Conservation (phyloP, 2,113 vertebrate species). For the Chinchilla lanigera region DNA sequence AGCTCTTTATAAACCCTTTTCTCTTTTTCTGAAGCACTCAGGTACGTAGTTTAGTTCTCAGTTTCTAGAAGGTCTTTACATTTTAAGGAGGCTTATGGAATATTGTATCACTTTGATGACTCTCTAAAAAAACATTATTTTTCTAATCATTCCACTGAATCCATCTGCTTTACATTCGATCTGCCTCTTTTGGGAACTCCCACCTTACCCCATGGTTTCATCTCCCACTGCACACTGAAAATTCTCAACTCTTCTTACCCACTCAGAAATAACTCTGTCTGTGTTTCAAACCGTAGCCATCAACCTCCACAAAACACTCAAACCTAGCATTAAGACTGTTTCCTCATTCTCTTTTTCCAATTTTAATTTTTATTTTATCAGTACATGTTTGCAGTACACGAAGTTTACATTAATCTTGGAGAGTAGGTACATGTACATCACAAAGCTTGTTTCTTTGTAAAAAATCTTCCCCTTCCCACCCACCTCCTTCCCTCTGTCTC, state of each 20-base stretch:
- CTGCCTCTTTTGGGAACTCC: not conserved
- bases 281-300: not conserved
- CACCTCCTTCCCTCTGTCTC: not conserved
- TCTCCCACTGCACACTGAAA: not conserved
- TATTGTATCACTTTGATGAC: not conserved
- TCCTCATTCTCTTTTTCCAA: fast-evolving
- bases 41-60: not conserved
- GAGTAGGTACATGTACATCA: not conserved
- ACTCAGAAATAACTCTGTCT: not conserved
- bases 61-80: not conserved
- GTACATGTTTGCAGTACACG: not conserved
- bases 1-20: not conserved
- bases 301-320: not conserved
- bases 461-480: not conserved
- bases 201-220: not conserved
- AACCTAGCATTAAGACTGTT: not conserved
- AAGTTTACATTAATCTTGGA: not conserved
- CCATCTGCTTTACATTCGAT: not conserved
- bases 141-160: not conserved
- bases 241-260: not conserved
- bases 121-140: not conserved
- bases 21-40: not conserved
- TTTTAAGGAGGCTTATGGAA: not conserved
- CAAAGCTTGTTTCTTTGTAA: not conserved
- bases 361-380: not conserved